Conservation (phyloP, 2,113 vertebrate genomes). For the Neodon shergylaensis region DNA sequence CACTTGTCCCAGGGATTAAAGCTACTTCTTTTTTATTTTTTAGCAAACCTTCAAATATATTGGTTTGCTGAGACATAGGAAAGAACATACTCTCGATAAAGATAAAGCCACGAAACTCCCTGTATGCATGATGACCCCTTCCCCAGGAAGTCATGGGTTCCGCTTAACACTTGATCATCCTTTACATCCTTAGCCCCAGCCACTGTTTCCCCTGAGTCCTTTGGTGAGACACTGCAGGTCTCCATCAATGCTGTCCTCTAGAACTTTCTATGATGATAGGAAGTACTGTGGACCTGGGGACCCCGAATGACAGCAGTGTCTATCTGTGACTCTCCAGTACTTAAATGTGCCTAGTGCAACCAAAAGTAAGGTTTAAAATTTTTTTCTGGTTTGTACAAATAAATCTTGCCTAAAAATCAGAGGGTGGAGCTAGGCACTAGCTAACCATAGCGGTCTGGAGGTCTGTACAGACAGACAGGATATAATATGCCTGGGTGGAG, state of each 20-base stretch:
- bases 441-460: too few species aligned
- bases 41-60: background rate
- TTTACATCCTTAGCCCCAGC: background rate
- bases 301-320: accelerated
- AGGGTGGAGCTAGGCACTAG: too few species aligned
- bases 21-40: background rate
- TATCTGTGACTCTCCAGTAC: background rate
- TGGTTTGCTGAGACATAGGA: background rate
- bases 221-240: background rate
- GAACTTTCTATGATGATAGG: background rate
- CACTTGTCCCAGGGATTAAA: background rate
- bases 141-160: background rate
- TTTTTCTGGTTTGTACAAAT: background rate
- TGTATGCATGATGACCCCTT: background rate
- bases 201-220: background rate
- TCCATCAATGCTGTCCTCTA: background rate
- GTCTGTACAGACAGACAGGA: too few species aligned
- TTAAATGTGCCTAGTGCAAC: background rate
- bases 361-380: background rate
- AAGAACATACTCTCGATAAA: background rate
- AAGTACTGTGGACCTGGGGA: accelerated
- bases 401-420: too few species aligned
- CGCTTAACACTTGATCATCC: background rate
- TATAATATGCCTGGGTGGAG: too few species aligned
- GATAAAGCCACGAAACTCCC: background rate